Percentiles rank a stretch among this genome's conserved stretches.
These are phyloP conservation scores for Delichon dasypus DNA, from an alignment of 2,797 vertebrate species.

Conservation along the genomic window DNA sequence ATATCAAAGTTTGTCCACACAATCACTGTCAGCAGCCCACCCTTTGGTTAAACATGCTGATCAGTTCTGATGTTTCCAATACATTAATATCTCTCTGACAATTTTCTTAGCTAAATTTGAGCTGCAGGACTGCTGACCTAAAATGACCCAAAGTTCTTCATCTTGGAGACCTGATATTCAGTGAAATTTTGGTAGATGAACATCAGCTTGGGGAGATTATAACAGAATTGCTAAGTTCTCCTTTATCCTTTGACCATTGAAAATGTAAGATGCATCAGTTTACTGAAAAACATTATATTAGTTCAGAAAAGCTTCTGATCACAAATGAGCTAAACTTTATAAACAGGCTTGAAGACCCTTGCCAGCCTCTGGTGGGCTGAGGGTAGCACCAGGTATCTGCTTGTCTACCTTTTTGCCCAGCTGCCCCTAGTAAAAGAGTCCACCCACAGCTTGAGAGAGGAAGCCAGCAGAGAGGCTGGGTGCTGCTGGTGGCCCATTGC, in stretches of 20 bases:
- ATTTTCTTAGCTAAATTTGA: background rate
- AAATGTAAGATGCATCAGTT: background rate
- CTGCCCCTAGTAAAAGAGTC: background rate
- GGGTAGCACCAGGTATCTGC: background rate
- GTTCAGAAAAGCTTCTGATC: background rate
- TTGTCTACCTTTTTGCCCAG: background rate
- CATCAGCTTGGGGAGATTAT: background rate
- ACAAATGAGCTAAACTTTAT: background rate
- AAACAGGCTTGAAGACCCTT: background rate
- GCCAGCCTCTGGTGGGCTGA: background rate
- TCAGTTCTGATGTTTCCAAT: background rate
- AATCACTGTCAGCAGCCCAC: background rate
- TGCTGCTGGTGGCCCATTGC: background rate
- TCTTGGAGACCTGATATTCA: background rate
- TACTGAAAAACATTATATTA: background rate
- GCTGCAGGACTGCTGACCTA: background rate
- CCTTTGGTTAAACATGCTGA: background rate
- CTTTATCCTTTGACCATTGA: background rate
- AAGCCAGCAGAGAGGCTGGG: accelerated
- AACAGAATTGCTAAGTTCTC: background rate
- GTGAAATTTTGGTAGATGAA: background rate
- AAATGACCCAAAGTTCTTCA: background rate
- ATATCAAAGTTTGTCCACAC: background rate
- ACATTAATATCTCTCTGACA: background rate
- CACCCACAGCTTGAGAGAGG: background rate